Base-by-base conservation (phyloP, 2,113 vertebrate species). In the Alethe diademata region DNA sequence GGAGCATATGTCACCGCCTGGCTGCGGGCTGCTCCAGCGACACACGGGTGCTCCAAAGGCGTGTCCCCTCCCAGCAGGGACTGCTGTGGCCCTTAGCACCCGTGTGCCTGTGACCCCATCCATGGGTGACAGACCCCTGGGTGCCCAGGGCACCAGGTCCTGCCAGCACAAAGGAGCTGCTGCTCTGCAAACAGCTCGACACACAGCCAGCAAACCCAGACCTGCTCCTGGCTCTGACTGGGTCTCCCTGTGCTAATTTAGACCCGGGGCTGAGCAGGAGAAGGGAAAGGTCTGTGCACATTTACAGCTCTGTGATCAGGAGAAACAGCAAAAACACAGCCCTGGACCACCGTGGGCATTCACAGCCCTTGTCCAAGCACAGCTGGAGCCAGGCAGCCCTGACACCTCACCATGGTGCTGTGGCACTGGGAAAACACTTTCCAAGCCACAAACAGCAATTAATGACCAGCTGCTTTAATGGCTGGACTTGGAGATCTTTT, bases 1-100 rank as follows among this genome's bases (percentile, higher is more conserved):
- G 90, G 90, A 96, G 87, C 94, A 91, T 78, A 89, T 95, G 95
- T 91, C 91, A 84, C 83, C 4, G 65, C 69, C 86, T 17, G 86
- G 80, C 91, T 31, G 24, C 6, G 1, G 86, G 57, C 70, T 72
- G 84, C 25, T 20, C 26, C 10, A 17, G 73, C 13, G 78, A 28
- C 66, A 5, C 62, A 2, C 23, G 24, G 38, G 70, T 7, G 65
- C 22, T 93, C 70, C 5, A 0, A 48, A 42, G 35, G 45, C 4
- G 0, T 19, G 33, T 65, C 64, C 50, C 40, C 35, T 26, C 4
- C 25, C 93, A 7, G 31, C 22, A 17, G 53, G 71, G 58, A n/a
- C 31, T 36, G 86, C 79, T 53, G 57, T 9, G 67, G 43, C 22
- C 65, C 56, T 60, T 4, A 24, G 57, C 67, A 60, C 16, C 54